These are phyloP conservation scores for Nilaparvata lugens DNA, from an alignment of 1,140 invertebrate species.

Conservation along the genomic window DNA sequence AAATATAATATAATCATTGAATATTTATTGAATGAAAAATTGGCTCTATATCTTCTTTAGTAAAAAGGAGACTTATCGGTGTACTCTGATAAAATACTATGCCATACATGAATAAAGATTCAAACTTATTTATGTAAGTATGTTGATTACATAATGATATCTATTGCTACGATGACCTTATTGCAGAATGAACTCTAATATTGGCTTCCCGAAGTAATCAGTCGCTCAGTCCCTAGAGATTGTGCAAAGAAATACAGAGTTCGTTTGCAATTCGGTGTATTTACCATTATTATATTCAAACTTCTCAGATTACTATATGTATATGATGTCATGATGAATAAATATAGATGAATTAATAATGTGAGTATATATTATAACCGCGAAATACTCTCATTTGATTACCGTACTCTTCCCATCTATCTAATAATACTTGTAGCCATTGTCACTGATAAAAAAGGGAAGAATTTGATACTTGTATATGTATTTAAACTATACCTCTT, in stretches of 20 bases:
- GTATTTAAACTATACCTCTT: too few relatives aligned
- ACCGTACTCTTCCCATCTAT: too few relatives aligned
- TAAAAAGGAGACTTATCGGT: constrained; percentile 13
- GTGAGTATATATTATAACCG: neutral
- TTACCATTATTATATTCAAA: constrained; percentile 1
- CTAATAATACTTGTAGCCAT: too few relatives aligned
- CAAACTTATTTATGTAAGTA: constrained; percentile 11
- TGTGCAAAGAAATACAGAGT: constrained; percentile 10
- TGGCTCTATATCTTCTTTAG: constrained; percentile 21
- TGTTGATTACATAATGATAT: neutral
- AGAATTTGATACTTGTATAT: too few relatives aligned
- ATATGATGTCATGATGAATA: constrained; percentile 3
- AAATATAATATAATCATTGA: constrained; percentile 6
- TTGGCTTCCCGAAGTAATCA: constrained; percentile 17
- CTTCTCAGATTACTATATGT: constrained; percentile 5
- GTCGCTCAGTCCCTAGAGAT: neutral
- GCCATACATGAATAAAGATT: constrained; percentile 16
- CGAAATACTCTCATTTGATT: too few relatives aligned
- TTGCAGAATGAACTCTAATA: constrained; percentile 14
- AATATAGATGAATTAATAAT: neutral
- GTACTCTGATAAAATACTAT: constrained; percentile 12
- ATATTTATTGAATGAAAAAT: constrained; percentile 6
- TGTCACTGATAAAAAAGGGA: too few relatives aligned
- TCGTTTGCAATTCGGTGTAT: constrained; percentile 9
- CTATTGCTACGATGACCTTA: neutral